Base-by-base conservation (phyloP, 1,140 invertebrate species). In the Drosophila malerkotliana region DNA sequence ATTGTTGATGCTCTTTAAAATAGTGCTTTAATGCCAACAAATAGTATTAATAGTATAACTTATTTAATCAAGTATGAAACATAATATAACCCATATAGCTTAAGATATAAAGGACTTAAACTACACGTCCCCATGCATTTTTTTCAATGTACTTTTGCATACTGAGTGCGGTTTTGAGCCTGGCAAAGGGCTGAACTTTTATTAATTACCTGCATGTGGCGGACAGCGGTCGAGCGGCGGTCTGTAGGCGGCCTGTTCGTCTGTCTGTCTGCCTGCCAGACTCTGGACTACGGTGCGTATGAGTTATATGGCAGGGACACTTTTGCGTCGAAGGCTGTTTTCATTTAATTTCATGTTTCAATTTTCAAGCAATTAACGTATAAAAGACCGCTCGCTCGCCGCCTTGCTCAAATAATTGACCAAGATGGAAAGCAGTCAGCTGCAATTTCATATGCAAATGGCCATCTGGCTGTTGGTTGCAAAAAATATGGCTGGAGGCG, bases 321-420 rank as follows among this genome's bases (percentile, higher is more conserved):
- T 87, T 67, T 14, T 32, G 62, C 34, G 71, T 74, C 66, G 74
- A 64, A 66, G 72, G 67, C 66, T 88, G 83, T 88, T 88, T 88
- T 88, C 79, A 83, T 88, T 88, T 88, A 88, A 88, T 88, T 89
- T 88, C 63, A 89, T 88, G 72, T 88, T 88, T 88, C 73, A 83
- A 88, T 88, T 88, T 88, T 88, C 84, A 71, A 81, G 83, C 83
- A 88, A 88, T 88, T 89, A 88, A 88, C 79, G 79, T 66, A 76
- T 69, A 87, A 74, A 80, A 85, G 57, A 44, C 41, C 32, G 14
- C 34, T 32, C 63, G 37, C 30, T 30, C 41, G 53, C 48, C 53
- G 47, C 47, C 71, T 55, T 71, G 44, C 37, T 28, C 45, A 57
- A 62, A 63, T 74, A 83, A 79, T 52, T 80, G 80, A 60, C 54